These are phyloP conservation scores for Phasianus colchicus DNA, from an alignment of 2,113 vertebrate species.

Conservation along the genomic window DNA sequence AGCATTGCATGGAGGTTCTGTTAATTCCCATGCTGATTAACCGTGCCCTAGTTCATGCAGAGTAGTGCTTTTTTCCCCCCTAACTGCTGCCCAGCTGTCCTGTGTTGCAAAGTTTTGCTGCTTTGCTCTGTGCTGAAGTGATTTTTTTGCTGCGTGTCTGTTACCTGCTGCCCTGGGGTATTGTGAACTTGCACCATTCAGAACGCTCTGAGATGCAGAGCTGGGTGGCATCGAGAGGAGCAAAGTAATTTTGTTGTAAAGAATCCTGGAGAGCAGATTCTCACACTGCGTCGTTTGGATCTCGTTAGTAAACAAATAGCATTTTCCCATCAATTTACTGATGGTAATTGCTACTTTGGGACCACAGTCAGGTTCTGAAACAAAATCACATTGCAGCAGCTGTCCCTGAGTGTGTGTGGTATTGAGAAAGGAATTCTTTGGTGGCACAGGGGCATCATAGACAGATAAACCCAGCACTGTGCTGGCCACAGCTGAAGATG, in stretches of 20 bases:
- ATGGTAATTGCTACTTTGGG: constrained; percentile 56
- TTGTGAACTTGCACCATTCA: not conserved
- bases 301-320: constrained; percentile 60
- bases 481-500: not conserved
- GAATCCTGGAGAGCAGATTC: not conserved
- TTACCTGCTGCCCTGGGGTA: not conserved
- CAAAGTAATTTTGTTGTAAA: not conserved
- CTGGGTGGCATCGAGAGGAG: not conserved
- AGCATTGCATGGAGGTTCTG: rapidly evolving
- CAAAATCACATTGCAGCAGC: constrained; percentile 29
- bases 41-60: constrained; percentile 48
- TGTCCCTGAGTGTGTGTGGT: constrained; percentile 35
- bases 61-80: not conserved
- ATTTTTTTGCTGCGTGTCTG: not conserved
- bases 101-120: not conserved
- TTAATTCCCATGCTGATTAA: constrained; percentile 23
- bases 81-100: not conserved
- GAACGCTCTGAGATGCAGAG: not conserved
- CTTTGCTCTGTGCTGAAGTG: not conserved
- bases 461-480: not conserved
- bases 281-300: constrained; percentile 9
- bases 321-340: constrained; percentile 57
- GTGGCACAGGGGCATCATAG: not conserved
- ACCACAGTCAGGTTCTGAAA: constrained; percentile 48
- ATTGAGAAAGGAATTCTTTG: not conserved